Base-by-base conservation (phyloP, 2,113 vertebrate species). In the Choloepus hoffmanni region DNA sequence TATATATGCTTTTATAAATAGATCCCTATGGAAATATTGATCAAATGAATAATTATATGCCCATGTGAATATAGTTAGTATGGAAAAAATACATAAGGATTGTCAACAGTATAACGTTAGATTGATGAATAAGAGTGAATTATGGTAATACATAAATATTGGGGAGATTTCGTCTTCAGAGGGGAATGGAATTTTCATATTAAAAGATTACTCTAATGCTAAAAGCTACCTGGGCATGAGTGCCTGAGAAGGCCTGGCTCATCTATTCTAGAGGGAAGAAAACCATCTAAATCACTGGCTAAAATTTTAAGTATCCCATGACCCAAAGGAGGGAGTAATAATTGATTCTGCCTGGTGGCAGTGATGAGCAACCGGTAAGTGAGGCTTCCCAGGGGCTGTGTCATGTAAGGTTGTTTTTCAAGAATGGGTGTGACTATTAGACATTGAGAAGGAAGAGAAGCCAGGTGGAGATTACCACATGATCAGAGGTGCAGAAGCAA, bases 401-500 rank as follows among this genome's bases (percentile, higher is more conserved):
- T 36, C 3, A 7, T 8, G 2, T 63, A 30, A 50, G 63, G 50
- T 53, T n/a, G 50, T n/a, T 45, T 50, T 21, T 28, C 14, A 28
- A 63, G 28, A 24, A 50, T 36, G 3, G 3, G 28, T 21, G 9
- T 0, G 1, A 30, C 60, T 14, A 40, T 7, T 3, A 2, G 24
- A 14, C 12, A 9, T 14, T 18, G 40, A 4, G 7, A n/a, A 62
- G 73, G 36, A 63, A 18, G 40, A 58, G 55, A 9, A 19, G 15
- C 1, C 2, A 43, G 30, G 53, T 6, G 28, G 28, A 26, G 40
- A 26, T 8, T 28, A 30, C 5, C 0, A 5, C 3, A 0, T 33
- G 30, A 5, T 2, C 36, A 48, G 18, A 36, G 36, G 36, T 72
- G 7, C 68, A n/a, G 68, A 36, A 21, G 14, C n/a, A 72, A 40